Conservation (phyloP, 1,140 invertebrate species). For the Drosophila nikananu region DNA sequence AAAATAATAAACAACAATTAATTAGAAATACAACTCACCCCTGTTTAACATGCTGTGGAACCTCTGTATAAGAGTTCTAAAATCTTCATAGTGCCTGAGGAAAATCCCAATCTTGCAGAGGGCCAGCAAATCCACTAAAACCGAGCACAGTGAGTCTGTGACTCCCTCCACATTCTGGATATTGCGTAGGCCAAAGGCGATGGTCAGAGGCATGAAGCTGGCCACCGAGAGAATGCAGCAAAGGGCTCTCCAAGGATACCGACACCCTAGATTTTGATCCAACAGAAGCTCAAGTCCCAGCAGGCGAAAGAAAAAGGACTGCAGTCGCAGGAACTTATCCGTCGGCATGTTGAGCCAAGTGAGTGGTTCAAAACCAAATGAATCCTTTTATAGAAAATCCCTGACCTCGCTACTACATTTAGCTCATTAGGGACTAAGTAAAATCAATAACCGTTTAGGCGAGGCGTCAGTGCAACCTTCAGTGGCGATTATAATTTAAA, state of each 20-base stretch:
- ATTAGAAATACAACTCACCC: conserved; percentile 19
- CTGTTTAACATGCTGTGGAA: not conserved
- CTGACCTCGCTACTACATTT: not conserved
- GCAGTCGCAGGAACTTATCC: conserved; percentile 49
- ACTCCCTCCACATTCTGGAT: conserved; percentile 43
- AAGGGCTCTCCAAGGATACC: conserved; percentile 19
- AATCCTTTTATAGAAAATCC: conserved; percentile 10
- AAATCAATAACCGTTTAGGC: conserved; percentile 38
- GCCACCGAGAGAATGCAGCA: conserved; percentile 32
- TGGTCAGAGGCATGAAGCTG: conserved; percentile 47
- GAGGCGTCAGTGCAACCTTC: not conserved
- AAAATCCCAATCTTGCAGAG: conserved; percentile 40
- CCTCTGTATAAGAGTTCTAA: conserved; percentile 13
- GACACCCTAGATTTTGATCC: not conserved
- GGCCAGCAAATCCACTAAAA: conserved; percentile 43
- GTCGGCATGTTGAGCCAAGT: conserved; percentile 48
- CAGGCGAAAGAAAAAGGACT: conserved; percentile 39
- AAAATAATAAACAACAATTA: not conserved
- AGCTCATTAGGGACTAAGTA: conserved; percentile 24
- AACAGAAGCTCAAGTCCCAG: conserved; percentile 45
- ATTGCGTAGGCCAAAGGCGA: conserved; percentile 35
- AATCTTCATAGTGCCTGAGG: conserved; percentile 13
- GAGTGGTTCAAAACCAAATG: not conserved
- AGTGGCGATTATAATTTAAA: conserved; percentile 28
- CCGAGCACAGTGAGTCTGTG: conserved; percentile 48